Evolutionary conservation across 2,888 invertebrate species (phyloP).

Genomic region (Macroteleia sp.): DNA sequence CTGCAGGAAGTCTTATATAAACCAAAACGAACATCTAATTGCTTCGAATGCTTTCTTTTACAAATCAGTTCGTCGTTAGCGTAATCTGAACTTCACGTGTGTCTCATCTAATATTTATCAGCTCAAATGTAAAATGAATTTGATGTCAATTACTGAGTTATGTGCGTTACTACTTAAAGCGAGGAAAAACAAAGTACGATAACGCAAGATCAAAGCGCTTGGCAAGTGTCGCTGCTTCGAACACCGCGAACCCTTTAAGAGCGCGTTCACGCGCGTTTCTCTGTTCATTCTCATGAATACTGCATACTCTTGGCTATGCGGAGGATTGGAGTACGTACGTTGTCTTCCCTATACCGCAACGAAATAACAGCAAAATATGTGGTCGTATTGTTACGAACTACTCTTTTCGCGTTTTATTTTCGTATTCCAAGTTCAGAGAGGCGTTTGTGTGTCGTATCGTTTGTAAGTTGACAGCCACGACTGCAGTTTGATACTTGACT

Average conservation of each 20-base stretch:
- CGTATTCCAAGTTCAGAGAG: constrained; percentile 68
- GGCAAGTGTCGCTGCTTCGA: constrained; percentile 72
- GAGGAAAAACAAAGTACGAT: constrained; percentile 55
- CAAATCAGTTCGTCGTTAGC: too few relatives aligned
- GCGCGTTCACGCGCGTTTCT: constrained; percentile 71
- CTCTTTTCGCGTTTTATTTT: constrained; percentile 33
- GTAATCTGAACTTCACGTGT: too few relatives aligned
- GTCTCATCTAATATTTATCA: constrained; percentile 49
- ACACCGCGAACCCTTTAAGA: constrained; percentile 71
- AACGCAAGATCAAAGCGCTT: constrained; percentile 62
- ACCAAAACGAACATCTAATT: too few relatives aligned
- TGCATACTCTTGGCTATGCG: constrained; percentile 68
- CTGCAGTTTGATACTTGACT: constrained; percentile 70
- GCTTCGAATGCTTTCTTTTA: too few relatives aligned
- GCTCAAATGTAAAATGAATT: constrained; percentile 40
- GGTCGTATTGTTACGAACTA: constrained; percentile 48
- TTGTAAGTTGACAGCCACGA: constrained; percentile 80
- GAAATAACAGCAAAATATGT: constrained; percentile 53
- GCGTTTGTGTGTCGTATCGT: constrained; percentile 77
- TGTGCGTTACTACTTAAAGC: constrained; percentile 43
- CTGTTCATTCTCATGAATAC: constrained; percentile 75
- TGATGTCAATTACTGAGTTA: constrained; percentile 47
- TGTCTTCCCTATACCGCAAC: constrained; percentile 37
- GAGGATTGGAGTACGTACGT: constrained; percentile 66
- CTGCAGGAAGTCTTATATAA: too few relatives aligned